Evolutionary conservation across 2,888 invertebrate genomes (phyloP).

Genomic region (Tyria jacobaeae): DNA sequence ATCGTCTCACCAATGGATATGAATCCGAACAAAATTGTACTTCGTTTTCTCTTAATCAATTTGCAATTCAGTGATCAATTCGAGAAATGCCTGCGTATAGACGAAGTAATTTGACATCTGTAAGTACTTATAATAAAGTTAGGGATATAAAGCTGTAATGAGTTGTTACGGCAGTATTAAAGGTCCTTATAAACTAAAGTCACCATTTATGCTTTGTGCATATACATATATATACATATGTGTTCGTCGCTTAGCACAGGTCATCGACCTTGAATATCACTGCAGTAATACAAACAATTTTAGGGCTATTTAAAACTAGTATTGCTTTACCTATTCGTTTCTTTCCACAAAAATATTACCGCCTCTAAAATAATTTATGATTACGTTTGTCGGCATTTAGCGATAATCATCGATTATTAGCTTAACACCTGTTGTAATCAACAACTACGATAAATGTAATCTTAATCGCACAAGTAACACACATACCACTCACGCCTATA

Average conservation of each 20-base stretch:
- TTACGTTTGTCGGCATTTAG: background rate
- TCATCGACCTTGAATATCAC: background rate
- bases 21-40: conserved; percentile 11
- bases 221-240: no score
- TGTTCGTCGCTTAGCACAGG: background rate
- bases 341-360: background rate
- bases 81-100: background rate
- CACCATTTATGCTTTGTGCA: background rate
- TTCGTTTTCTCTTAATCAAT: conserved; percentile 2
- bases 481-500: no score
- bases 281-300: background rate
- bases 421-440: conserved; percentile 1
- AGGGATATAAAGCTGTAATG: background rate
- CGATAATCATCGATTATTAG: background rate
- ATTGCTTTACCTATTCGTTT: background rate
- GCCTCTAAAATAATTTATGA: background rate
- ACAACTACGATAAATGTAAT: background rate
- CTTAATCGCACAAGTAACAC: background rate
- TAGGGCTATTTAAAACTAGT: background rate
- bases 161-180: background rate
- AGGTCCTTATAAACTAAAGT: background rate
- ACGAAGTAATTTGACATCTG: background rate
- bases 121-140: background rate
- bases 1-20: background rate
- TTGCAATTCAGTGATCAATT: conserved; percentile 2